phyloP scores from a whole-genome alignment of 2,797 vertebrate species.

The Microhierax caerulescens region DNA sequence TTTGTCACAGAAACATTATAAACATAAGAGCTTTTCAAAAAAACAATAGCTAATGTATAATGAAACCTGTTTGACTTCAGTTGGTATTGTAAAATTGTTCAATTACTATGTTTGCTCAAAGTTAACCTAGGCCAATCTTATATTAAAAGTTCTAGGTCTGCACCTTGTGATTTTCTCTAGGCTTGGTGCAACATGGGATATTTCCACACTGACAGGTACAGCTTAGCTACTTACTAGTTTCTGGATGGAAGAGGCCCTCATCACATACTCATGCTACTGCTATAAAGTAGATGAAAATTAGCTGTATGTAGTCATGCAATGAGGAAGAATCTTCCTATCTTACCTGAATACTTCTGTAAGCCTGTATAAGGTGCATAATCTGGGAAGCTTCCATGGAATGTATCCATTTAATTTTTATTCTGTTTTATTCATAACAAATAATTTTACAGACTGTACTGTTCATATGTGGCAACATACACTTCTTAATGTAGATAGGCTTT shows the following conservation, averaged over 20 bases:
- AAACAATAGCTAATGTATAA: background rate
- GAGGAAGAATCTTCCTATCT: background rate
- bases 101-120: background rate
- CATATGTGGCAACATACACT: background rate
- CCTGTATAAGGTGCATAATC: background rate
- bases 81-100: background rate
- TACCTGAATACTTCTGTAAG: background rate
- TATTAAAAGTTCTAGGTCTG: background rate
- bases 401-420: background rate
- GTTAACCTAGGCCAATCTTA: background rate
- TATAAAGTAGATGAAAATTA: background rate
- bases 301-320: background rate
- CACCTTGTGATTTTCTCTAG: background rate
- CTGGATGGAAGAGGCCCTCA: background rate
- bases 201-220: background rate
- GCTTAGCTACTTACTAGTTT: background rate
- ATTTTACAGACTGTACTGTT: background rate
- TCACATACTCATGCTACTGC: background rate
- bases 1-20: background rate
- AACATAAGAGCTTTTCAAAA: background rate
- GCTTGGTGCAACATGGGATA: background rate
- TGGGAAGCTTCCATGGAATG: background rate
- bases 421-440: background rate
- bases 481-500: background rate
- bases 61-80: background rate